phyloP scores from a whole-genome alignment of 23 tunicate species.

The Styela plicata region DNA sequence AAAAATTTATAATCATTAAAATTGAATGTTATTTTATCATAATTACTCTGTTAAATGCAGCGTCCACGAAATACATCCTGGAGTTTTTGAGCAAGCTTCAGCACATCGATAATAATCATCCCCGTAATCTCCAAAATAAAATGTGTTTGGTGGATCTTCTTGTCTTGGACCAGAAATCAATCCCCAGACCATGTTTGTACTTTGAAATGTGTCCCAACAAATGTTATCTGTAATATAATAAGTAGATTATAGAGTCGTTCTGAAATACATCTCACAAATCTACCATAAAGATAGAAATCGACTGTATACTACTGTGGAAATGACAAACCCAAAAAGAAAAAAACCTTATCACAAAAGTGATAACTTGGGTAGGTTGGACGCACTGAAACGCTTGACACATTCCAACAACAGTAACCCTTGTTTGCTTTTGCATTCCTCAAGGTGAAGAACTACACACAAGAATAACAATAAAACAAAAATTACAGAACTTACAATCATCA shows the following conservation, averaged over 20 bases:
- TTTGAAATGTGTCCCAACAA: conserved; percentile 44
- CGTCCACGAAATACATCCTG: conserved; percentile 49
- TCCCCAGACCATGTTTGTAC: conserved; percentile 23
- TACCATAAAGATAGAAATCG: background rate
- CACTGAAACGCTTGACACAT: too few species aligned
- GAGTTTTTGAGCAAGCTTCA: conserved; percentile 40
- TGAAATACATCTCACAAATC: background rate
- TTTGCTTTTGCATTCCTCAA: too few species aligned
- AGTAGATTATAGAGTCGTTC: too few species aligned
- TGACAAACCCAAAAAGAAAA: background rate
- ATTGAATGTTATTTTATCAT: background rate
- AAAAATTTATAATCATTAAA: too few species aligned
- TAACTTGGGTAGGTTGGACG: too few species aligned
- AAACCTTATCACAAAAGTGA: too few species aligned
- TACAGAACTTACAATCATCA: conserved; percentile 58
- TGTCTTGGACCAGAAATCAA: conserved; percentile 19
- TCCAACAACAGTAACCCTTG: too few species aligned
- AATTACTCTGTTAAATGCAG: conserved; percentile 43
- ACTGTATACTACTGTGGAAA: background rate
- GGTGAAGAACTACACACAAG: too few species aligned
- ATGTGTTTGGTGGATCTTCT: conserved; percentile 43
- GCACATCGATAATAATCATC: conserved; percentile 53
- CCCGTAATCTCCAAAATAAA: conserved; percentile 52
- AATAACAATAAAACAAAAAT: too few species aligned
- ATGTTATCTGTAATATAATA: conserved; percentile 31